Conservation (phyloP, 2,113 vertebrate genomes). For the Aphelocoma coerulescens region DNA sequence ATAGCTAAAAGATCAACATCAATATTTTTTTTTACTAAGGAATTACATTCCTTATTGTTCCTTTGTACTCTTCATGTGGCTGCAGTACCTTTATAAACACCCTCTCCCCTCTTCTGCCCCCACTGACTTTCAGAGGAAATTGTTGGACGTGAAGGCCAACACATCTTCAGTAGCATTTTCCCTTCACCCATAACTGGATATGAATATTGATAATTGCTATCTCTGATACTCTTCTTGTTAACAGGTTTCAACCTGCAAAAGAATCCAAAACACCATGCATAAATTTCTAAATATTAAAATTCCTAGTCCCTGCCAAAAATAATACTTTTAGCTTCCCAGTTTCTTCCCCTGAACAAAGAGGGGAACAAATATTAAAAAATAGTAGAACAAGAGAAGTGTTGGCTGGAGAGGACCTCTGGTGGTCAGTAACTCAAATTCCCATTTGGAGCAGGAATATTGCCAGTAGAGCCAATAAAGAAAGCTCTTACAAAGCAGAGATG, state of each 20-base stretch:
- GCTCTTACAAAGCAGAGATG: not conserved
- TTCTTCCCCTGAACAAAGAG: not conserved
- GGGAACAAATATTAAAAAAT: not conserved
- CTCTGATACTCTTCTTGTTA: not conserved
- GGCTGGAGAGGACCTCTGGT: conserved; percentile 39
- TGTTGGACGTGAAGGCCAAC: not conserved
- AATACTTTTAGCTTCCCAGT: not conserved
- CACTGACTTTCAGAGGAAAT: not conserved
- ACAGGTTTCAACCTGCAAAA: not conserved
- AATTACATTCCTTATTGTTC: not conserved
- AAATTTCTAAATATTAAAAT: not conserved
- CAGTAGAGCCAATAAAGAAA: not conserved
- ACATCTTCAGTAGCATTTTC: not conserved
- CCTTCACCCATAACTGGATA: not conserved
- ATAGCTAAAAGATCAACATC: not conserved
- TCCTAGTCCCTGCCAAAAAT: not conserved
- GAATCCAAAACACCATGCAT: not conserved
- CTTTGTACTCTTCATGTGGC: not conserved
- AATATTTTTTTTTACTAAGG: not conserved
- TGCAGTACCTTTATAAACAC: not conserved
- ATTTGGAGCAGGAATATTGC: not conserved
- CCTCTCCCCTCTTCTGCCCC: not conserved
- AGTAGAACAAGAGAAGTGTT: not conserved
- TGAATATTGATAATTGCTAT: not conserved
- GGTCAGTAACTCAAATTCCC: not conserved